Conservation (phyloP, 2,888 invertebrate genomes). For the Cepaea hortensis region DNA sequence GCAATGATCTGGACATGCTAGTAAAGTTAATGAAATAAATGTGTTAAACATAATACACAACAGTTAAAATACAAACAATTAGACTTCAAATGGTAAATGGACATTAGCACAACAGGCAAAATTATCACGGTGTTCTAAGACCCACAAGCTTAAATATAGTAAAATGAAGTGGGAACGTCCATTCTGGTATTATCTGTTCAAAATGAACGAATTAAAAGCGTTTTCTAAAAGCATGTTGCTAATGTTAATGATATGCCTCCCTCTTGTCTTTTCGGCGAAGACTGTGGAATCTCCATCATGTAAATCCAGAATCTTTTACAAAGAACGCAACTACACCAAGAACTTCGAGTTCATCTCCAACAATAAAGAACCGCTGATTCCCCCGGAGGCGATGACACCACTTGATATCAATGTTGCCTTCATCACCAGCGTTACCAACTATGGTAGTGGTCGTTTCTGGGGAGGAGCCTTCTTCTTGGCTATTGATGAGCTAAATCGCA, state of each 20-base stretch:
- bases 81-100: too few species aligned
- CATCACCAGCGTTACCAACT: slow-evolving; percentile 52
- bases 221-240: neutral
- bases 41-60: too few species aligned
- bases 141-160: too few species aligned
- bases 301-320: neutral
- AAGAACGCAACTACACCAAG: neutral
- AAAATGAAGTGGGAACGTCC: neutral
- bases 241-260: too few species aligned
- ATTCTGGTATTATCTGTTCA: neutral
- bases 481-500: slow-evolving; percentile 61
- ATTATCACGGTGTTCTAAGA: too few species aligned
- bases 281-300: neutral
- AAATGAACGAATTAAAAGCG: too few species aligned
- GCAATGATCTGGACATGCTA: too few species aligned
- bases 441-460: slow-evolving; percentile 58
- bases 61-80: too few species aligned
- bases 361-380: neutral
- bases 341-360: neutral
- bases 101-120: too few species aligned
- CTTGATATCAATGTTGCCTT: slow-evolving; percentile 56
- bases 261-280: neutral
- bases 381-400: slow-evolving; percentile 22
- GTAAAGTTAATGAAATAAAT: too few species aligned
- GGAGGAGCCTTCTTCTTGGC: slow-evolving; percentile 68